Evolutionary conservation across 2,888 invertebrate genomes (phyloP), one percentile per base, ranked within the genome.

Genomic region (Gymnoscelis rufifasciata): DNA sequence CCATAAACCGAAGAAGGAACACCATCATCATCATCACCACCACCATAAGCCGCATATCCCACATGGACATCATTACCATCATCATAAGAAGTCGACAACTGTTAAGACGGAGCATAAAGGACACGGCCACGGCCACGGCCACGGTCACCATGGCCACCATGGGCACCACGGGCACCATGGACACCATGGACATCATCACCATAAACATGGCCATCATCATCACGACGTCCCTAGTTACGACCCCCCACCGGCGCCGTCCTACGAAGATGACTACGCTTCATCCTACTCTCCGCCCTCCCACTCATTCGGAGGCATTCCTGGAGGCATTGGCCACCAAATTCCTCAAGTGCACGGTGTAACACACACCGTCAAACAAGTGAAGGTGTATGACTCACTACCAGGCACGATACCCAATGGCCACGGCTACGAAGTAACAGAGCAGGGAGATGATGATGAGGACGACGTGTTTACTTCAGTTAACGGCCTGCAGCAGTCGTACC

Each of bases 1-100:
- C 38, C 81, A 83, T 37, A 79, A 83, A 47, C 84, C 89, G 38
- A 84, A 88, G 62, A 83, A 88, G 59, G 84, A 87, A 51, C 82
- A 86, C 51, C 83, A 82, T 51, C 78, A 81, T 38, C 78, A 81
- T 38, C 69, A 66, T 14, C 84, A 86, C 31, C 82, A 77, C 52
- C 78, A 69, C 45, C 76, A 62, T 52, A 73, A 62, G 60, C 76
- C 78, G 0, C 69, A 71, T 1, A 57, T 68, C 10, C 75, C 76
- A 1, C 60, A 74, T 12, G 71, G 69, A 0, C 77, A 83, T 55
- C 75, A 82, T 50, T 67, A 70, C 27, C 77, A 80, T 44, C 78
- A 83, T 47, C 79, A 82, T 43, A 80, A 83, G 52, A 89, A 88
- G 52, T 66, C 78, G 15, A 66, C 66, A 4, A 67, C 67, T 1